Base-by-base conservation (phyloP, 1,140 invertebrate species). In the Proctacanthus coquilletti region DNA sequence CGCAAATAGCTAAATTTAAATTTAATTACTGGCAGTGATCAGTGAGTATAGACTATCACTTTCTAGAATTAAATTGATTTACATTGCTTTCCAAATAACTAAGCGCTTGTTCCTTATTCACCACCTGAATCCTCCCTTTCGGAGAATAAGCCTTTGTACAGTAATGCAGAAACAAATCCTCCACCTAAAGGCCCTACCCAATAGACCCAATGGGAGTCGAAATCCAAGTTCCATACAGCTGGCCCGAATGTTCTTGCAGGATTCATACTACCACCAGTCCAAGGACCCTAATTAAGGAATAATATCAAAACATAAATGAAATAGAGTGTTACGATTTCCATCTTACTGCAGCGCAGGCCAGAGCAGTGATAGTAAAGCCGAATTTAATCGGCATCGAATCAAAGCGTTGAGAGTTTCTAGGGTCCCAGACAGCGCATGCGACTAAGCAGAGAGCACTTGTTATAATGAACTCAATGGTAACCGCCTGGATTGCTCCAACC, bases 211-310 rank as follows among this genome's bases (percentile, higher is more conserved):
- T 82, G 80, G 36, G 68, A 36, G 0, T 49, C 41, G 77, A 79
- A 88, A 25, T 62, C 56, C 2, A 69, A 69, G 21, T 71, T 73
- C 42, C 80, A 70, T 2, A 82, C 41, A 0, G 77, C 80, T 0
- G 80, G 80, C 3, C 66, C 80, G 30, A 85, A 68, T 21, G 71
- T 71, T 43, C 80, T 68, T 0, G 76, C 80, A 0, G 81, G 79
- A 49, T 85, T 85, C 72, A 84, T 71, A 41, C 76, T 74, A 18
- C 73, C 74, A 0, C 77, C 76, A 2, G 77, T 80, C 42, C 68
- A 72, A 5, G 71, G 69, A 5, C 66, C 66, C 72, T 74, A 13
- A 27, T 31, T 3, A 33, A 10, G 44, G 47, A 51, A 38, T 21
- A 15, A 40, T 31, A 31, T 21, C 18, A 33, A 38, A 39, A 14